These are phyloP conservation scores for Caenorhabditis sinica DNA, from an alignment of 2,888 invertebrate genomes.

Conservation along the genomic window DNA sequence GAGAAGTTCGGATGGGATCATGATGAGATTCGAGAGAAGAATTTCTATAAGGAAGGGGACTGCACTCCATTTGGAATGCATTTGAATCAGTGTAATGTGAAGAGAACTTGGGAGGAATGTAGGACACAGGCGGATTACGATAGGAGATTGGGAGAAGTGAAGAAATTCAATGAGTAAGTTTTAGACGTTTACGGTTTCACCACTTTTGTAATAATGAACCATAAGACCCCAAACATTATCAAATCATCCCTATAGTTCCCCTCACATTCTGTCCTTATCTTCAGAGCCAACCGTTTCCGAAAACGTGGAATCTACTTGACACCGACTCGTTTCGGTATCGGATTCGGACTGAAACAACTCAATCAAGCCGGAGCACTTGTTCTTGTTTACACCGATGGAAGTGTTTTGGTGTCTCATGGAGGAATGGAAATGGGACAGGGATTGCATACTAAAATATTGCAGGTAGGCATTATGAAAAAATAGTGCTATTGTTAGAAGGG, in stretches of 20 bases:
- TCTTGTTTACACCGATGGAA: slow-evolving; percentile 89
- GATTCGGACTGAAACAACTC: slow-evolving; percentile 82
- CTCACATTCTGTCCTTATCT: slow-evolving; percentile 12
- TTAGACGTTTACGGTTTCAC: too few relatives aligned
- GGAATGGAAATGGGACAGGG: slow-evolving; percentile 99
- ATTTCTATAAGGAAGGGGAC: slow-evolving; percentile 91
- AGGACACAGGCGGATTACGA: slow-evolving; percentile 81
- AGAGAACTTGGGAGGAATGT: slow-evolving; percentile 84
- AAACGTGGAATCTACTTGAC: slow-evolving; percentile 81
- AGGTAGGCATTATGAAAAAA: too few relatives aligned
- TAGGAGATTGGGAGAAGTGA: slow-evolving; percentile 77
- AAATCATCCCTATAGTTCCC: too few relatives aligned
- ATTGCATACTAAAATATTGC: slow-evolving; percentile 95
- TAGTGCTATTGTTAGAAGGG: too few relatives aligned
- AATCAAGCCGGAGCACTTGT: slow-evolving; percentile 89
- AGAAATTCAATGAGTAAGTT: slow-evolving; percentile 84
- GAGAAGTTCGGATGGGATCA: slow-evolving; percentile 79
- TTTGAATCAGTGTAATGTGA: slow-evolving; percentile 88
- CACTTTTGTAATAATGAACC: too few relatives aligned
- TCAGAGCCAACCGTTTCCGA: slow-evolving; percentile 74
- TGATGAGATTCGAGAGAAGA: slow-evolving; percentile 86
- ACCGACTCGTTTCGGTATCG: slow-evolving; percentile 83
- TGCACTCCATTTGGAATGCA: slow-evolving; percentile 90
- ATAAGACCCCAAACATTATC: too few relatives aligned
- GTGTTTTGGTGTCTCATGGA: slow-evolving; percentile 90